Base-by-base conservation (phyloP, 2,888 invertebrate species). In the Nineta flava region DNA sequence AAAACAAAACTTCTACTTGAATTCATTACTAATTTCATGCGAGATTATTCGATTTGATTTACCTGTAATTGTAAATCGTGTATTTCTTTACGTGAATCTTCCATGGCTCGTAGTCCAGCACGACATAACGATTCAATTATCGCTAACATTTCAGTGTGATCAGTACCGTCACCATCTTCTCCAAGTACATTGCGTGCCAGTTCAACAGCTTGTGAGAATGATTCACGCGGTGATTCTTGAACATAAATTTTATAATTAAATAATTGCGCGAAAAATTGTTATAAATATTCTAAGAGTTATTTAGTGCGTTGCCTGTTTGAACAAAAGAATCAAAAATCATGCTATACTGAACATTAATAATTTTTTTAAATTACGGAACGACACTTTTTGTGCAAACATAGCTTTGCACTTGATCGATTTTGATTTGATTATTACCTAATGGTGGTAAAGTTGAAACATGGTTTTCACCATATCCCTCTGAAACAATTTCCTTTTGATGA, bases 61-160 rank as follows among this genome's bases (percentile, higher is more conserved):
- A 87, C 87, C 80, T 87, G 87, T 52, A 80, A 77, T 45, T 78
- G 75, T 54, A 87, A 65, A 62, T 87, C 87, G 54, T 82, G 81
- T 19, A 76, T 71, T 56, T 86, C 85, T 47, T 69, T 73, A 55
- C 73, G 77, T 38, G 79, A 71, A 31, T 73, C 74, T 50, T 86
- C 85, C 10, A 79, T 65, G 51, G 83, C 73, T 53, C 72, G 73
- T 57, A 77, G 73, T 55, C 70, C 72, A 59, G 76, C 73, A 49
- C 71, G 65, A 53, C 74, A 75, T 40, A 80, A 66, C 56, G 79
- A 78, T 56, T 81, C 81, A 47, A 81, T 72, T 52, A 81, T 61
- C 55, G 76, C 74, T 42, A 77, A 55, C 48, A 75, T 54, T 31
- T 67, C 59, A 9, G 67, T 59, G 13, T 66, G 63, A 53, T 72